Percentiles rank a stretch among this genome's conserved stretches.
These are phyloP conservation scores for Chelonia mydas DNA, from an alignment of 2,797 vertebrate genomes.

Conservation along the genomic window DNA sequence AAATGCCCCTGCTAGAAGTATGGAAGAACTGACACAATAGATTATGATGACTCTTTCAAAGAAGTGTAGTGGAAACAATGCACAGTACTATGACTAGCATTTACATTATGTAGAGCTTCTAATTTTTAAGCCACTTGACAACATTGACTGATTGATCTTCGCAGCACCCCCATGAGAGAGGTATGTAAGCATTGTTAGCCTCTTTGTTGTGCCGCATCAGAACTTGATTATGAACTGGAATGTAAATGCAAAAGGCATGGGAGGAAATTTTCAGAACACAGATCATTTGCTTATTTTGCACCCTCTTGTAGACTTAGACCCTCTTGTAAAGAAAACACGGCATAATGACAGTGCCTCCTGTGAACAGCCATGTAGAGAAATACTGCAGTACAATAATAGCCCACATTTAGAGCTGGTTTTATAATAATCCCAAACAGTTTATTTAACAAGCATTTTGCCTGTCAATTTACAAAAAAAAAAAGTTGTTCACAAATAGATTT, in stretches of 20 bases:
- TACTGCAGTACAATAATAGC: neutral
- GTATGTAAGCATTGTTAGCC: neutral
- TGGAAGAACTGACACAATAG: neutral
- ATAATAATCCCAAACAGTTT: neutral
- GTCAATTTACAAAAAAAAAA: neutral
- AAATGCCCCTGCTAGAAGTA: neutral
- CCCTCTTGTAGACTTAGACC: neutral
- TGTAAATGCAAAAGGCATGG: neutral
- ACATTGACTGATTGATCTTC: neutral
- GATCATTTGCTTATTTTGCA: constrained; percentile 9
- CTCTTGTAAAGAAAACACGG: neutral
- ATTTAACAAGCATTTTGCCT: neutral
- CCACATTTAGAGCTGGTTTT: neutral
- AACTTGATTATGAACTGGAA: constrained; percentile 38
- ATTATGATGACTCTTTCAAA: constrained; percentile 26
- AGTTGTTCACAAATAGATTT: neutral
- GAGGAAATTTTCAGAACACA: neutral
- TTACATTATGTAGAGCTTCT: neutral
- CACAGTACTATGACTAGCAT: neutral
- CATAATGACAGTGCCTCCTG: neutral
- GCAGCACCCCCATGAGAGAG: neutral
- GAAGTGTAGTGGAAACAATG: neutral
- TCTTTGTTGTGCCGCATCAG: constrained; percentile 10
- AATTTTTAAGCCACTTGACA: neutral
- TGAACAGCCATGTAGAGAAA: neutral